Evolutionary conservation across 2,797 vertebrate genomes (phyloP).

Genomic region (Alectoris magna): DNA sequence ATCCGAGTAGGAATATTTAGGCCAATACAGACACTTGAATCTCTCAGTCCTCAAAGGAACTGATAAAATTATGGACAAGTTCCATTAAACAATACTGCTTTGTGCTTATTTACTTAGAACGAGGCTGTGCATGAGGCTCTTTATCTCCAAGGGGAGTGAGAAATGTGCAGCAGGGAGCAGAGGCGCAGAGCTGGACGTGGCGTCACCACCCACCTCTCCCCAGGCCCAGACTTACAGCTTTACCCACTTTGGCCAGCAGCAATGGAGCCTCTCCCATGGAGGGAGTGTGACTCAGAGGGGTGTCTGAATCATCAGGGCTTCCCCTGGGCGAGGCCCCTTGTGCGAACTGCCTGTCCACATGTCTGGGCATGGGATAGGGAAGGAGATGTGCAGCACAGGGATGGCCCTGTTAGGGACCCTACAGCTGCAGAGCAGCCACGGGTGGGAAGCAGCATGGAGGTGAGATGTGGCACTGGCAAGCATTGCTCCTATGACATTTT

Average conservation of each 20-base stretch:
- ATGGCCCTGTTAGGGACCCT: not conserved
- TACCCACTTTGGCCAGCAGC: not conserved
- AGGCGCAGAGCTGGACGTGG: not conserved
- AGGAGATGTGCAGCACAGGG: not conserved
- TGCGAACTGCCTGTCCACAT: not conserved
- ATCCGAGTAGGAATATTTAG: not conserved
- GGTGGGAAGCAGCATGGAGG: not conserved
- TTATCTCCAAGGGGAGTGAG: rapidly evolving
- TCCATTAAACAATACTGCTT: not conserved
- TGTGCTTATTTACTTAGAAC: rapidly evolving
- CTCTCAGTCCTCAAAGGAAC: not conserved
- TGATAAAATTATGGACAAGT: not conserved
- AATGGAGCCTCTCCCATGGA: not conserved
- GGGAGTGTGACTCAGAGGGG: not conserved
- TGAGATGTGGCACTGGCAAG: rapidly evolving
- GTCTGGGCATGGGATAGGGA: not conserved
- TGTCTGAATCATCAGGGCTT: conserved; percentile 39
- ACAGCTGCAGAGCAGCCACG: rapidly evolving
- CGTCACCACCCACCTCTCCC: not conserved
- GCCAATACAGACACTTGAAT: rapidly evolving
- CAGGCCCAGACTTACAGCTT: not conserved
- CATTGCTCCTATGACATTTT: rapidly evolving
- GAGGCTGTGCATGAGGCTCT: rapidly evolving
- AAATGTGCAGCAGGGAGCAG: not conserved
- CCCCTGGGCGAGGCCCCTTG: not conserved